Percentiles rank a stretch among this genome's conserved stretches.
phyloP scores from a whole-genome alignment of 2,797 vertebrate genomes.

The Sebastiscus tertius region DNA sequence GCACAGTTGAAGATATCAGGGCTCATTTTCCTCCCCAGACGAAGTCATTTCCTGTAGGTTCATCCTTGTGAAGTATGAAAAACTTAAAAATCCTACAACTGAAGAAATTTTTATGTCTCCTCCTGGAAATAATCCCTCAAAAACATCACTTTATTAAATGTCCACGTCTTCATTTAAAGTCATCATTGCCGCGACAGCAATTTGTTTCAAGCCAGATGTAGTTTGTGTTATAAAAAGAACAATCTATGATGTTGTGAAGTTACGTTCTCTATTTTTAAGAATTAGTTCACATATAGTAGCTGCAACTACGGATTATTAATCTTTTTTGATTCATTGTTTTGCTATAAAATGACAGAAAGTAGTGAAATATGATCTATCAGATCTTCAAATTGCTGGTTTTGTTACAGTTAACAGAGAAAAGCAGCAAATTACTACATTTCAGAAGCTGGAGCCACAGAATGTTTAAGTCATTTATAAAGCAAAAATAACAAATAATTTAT shows the following conservation, averaged over 20 bases:
- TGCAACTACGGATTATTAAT: neutral
- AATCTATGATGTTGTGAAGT: no score
- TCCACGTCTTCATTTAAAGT: neutral
- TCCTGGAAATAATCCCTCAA: neutral
- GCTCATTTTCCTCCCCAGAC: neutral
- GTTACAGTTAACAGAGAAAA: neutral
- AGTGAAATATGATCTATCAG: neutral
- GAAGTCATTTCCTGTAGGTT: neutral
- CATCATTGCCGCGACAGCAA: neutral
- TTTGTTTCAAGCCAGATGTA: no score
- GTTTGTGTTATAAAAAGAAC: no score
- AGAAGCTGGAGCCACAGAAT: no score
- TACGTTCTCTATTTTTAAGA: neutral
- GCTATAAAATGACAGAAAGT: neutral
- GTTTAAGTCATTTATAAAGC: fast-evolving
- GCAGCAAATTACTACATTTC: no score
- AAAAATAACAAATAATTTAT: fast-evolving
- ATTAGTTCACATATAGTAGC: no score
- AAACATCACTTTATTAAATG: neutral
- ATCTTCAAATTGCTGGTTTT: neutral
- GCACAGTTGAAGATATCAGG: neutral
- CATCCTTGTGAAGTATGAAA: neutral
- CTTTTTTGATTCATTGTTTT: neutral
- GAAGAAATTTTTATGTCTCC: neutral
- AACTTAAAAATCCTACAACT: neutral